Evolutionary conservation across 2,797 vertebrate species (phyloP), one percentile per base, ranked within the genome.

Genomic region (Pteropus rufus): DNA sequence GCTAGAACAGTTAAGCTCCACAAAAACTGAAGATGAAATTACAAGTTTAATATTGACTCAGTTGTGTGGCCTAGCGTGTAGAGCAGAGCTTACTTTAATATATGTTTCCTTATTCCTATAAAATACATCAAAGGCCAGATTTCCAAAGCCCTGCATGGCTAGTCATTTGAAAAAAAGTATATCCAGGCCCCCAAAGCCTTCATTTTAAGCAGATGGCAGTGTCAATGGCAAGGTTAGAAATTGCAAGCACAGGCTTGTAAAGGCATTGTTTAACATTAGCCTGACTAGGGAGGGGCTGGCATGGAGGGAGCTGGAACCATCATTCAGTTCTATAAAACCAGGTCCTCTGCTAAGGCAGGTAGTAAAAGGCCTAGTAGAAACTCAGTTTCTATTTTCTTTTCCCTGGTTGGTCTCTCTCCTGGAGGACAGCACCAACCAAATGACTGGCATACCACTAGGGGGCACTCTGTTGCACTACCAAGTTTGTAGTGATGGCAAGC

Each of bases 1-100:
- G 52, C 72, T 93, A 93, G 83, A 92, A 91, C 64, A 97, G 86
- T 70, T 97, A 95, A 97, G 76, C 67, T 97, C 75, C 24, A 91
- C 95, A 75, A 95, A 93, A 95, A 87, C 41, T 97, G 87, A 85
- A 98, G 83, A 95, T 95, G 36, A 97, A 98, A 94, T 96, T 98
- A 94, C 72, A 96, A 41, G 36, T 97, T 97, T 94, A 67, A 86
- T 88, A 89, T 1, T 86, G 91, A 93, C 36, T 84, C n/a, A 89
- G 67, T 72, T 96, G 92, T 39, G 58, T 18, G 95, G 91, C 89
- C 89, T 29, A 93, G 91, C 15, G 73, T 1, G 2, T 41, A 85
- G 75, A 97, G 91, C 36, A 95, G 18, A 89, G 21, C 80, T 81
- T 76, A 95, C 64, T 96, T 73, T 93, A 95, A 93, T 95, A 97